Percentiles rank a stretch among this genome's conserved stretches.
Conservation (phyloP, 2,888 invertebrate genomes). For the Napeogenes sylphis region DNA sequence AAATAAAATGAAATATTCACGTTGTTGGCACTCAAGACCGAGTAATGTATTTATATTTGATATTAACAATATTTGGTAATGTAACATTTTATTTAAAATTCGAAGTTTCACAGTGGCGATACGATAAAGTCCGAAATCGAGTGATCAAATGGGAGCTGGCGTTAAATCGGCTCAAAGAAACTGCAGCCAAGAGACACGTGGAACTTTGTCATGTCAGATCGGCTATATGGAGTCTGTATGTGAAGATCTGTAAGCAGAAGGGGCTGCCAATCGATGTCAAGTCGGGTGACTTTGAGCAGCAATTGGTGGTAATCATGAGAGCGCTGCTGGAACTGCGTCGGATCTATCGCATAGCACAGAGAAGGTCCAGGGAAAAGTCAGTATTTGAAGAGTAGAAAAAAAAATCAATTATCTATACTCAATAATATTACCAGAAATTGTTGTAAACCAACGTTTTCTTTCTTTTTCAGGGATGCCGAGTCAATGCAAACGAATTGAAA, state of each 20-base stretch:
- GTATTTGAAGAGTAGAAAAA: constrained; percentile 19
- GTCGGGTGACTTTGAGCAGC: constrained; percentile 77
- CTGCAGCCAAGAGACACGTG: constrained; percentile 71
- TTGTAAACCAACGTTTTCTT: background rate
- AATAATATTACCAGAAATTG: too few species aligned
- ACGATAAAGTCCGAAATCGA: constrained; percentile 77
- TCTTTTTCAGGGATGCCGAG: constrained; percentile 49
- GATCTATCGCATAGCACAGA: constrained; percentile 67
- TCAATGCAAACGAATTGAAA: constrained; percentile 38
- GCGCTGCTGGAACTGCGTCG: constrained; percentile 76
- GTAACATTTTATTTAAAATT: background rate
- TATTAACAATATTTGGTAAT: too few species aligned
- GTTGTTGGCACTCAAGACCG: background rate
- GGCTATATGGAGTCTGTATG: constrained; percentile 80
- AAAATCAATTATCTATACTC: too few species aligned
- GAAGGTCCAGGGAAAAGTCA: constrained; percentile 62
- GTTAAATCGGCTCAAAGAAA: constrained; percentile 78
- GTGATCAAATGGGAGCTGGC: constrained; percentile 80
- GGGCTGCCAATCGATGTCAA: constrained; percentile 60
- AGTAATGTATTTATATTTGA: too few species aligned
- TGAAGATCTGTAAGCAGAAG: constrained; percentile 79
- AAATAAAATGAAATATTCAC: background rate
- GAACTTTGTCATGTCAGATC: constrained; percentile 77
- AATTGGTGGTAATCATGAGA: constrained; percentile 79
- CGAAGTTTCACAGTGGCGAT: constrained; percentile 64